phyloP scores from a whole-genome alignment of 2,888 invertebrate genomes.

The Phrixothrix hirtus region DNA sequence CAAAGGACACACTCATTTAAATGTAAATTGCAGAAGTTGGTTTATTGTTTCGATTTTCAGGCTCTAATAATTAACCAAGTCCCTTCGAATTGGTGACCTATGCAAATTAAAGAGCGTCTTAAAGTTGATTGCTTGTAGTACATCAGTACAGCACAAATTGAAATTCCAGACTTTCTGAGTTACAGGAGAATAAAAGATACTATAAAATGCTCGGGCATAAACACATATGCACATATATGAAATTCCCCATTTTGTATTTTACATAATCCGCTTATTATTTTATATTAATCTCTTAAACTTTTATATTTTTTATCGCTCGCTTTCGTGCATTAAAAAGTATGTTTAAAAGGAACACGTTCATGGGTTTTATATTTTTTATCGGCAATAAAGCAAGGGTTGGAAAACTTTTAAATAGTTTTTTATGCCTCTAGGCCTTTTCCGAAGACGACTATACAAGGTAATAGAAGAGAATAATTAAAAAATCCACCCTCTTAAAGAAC shows the following conservation, averaged over 20 bases:
- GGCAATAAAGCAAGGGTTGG: constrained; percentile 35
- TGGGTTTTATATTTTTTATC: constrained; percentile 29
- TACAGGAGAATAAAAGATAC: background rate
- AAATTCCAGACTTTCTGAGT: background rate
- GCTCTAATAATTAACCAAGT: constrained; percentile 1
- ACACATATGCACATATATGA: constrained; percentile 17
- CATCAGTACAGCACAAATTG: background rate
- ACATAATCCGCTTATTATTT: constrained; percentile 33
- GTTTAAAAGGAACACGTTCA: constrained; percentile 20
- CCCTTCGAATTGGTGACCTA: constrained; percentile 1
- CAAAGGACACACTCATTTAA: constrained; percentile 23
- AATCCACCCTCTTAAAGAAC: constrained; percentile 33
- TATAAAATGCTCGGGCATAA: too few relatives aligned
- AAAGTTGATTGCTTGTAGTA: background rate
- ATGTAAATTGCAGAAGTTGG: background rate
- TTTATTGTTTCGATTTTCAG: background rate
- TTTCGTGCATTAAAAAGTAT: constrained; percentile 29
- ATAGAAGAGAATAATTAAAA: constrained; percentile 38
- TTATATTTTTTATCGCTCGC: constrained; percentile 31
- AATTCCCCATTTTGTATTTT: constrained; percentile 30
- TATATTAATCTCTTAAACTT: constrained; percentile 33
- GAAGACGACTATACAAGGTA: constrained; percentile 31
- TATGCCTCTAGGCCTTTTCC: constrained; percentile 25
- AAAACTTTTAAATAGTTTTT: constrained; percentile 28
- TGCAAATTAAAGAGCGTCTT: constrained; percentile 2